Percentiles rank a stretch among this genome's conserved stretches.
phyloP scores from a whole-genome alignment of 2,113 vertebrate genomes.

The Planiliza haematocheilus region DNA sequence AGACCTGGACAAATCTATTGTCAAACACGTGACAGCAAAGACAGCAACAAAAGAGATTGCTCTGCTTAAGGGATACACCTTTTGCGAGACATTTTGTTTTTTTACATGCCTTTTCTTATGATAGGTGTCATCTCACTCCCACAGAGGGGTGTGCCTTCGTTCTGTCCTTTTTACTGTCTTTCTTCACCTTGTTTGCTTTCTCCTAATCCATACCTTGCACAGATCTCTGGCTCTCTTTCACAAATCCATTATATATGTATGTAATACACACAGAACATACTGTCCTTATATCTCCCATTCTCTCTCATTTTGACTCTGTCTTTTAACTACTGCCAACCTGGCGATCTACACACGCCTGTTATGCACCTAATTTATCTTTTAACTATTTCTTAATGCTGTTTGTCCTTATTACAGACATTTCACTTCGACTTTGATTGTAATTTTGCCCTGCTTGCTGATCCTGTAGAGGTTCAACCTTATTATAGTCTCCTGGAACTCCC shows the following conservation, averaged over 20 bases:
- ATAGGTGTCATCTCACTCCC: slow-evolving; percentile 63
- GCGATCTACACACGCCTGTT: slow-evolving; percentile 77
- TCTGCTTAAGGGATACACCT: slow-evolving; percentile 61
- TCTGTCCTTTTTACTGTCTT: no score
- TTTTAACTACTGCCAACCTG: slow-evolving; percentile 71
- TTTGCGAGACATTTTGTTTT: slow-evolving; percentile 37
- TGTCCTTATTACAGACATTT: slow-evolving; percentile 79
- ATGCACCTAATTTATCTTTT: slow-evolving; percentile 73
- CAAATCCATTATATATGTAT: no score
- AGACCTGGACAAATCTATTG: slow-evolving; percentile 48
- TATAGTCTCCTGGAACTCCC: slow-evolving; percentile 69
- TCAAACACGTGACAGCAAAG: slow-evolving; percentile 60
- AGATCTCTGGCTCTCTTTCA: not conserved
- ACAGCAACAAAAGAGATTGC: no score
- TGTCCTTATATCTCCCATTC: slow-evolving; percentile 20
- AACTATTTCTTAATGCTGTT: slow-evolving; percentile 73
- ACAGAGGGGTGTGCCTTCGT: no score
- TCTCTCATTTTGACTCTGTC: slow-evolving; percentile 21
- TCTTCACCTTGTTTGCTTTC: slow-evolving; percentile 20
- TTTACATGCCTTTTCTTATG: slow-evolving; percentile 66
- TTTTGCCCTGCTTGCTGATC: slow-evolving; percentile 78
- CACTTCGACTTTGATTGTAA: slow-evolving; percentile 54
- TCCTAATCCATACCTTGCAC: not conserved
- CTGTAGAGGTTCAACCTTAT: slow-evolving; percentile 76
- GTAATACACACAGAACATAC: slow-evolving; percentile 5